Evolutionary conservation across 2,888 invertebrate genomes (phyloP).

Genomic region (Noctua fimbriata): DNA sequence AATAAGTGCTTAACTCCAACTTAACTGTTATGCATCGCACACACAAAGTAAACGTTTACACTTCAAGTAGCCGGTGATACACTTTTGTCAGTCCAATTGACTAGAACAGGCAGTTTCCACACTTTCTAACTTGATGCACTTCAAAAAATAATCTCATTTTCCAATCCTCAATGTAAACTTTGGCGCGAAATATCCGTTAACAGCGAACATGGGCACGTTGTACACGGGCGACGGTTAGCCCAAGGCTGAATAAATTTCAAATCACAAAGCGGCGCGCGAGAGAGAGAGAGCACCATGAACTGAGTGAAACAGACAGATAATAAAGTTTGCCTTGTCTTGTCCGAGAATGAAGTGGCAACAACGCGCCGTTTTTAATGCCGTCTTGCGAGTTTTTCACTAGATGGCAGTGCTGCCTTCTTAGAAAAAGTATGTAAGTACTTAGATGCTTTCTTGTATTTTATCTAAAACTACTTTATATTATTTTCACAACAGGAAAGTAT

Average conservation of each 20-base stretch:
- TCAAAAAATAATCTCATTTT: conserved; percentile 78
- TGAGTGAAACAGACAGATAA: conserved; percentile 67
- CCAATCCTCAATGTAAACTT: conserved; percentile 81
- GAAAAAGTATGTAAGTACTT: conserved; percentile 36
- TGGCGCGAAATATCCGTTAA: conserved; percentile 79
- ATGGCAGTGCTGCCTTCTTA: conserved; percentile 69
- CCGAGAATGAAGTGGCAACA: conserved; percentile 75
- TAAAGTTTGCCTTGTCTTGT: conserved; percentile 77
- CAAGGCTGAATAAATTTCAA: conserved; percentile 82
- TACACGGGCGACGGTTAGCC: conserved; percentile 83
- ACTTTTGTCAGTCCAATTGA: conserved; percentile 68
- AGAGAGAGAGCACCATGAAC: conserved; percentile 72
- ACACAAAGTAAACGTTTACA: conserved; percentile 75
- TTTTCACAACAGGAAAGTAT: background rate
- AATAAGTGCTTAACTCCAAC: conserved; percentile 79
- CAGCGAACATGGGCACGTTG: conserved; percentile 74
- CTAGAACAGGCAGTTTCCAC: conserved; percentile 68
- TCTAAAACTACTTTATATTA: background rate
- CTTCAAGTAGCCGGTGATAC: conserved; percentile 66
- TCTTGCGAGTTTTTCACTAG: conserved; percentile 79
- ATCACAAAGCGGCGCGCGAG: conserved; percentile 76
- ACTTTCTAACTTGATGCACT: conserved; percentile 72
- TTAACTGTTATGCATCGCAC: conserved; percentile 78
- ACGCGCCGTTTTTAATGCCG: conserved; percentile 67
- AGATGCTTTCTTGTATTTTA: conserved; percentile 10